phyloP scores from a whole-genome alignment of 2,113 vertebrate species.

The Rhineura floridana region DNA sequence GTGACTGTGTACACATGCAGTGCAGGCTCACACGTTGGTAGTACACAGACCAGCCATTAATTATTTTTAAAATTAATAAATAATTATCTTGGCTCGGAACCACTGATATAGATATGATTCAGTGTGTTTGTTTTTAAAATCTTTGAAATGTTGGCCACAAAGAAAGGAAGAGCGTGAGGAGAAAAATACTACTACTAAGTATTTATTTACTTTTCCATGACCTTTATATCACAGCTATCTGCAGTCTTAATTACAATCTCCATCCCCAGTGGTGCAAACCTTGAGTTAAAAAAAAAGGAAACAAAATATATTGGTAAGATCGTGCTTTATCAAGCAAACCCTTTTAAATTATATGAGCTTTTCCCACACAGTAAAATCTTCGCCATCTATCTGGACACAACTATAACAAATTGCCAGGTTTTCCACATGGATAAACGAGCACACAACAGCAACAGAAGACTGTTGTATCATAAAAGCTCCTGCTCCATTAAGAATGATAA shows the following conservation, averaged over 20 bases:
- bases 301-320: background rate
- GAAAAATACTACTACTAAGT: background rate
- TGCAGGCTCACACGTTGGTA: too few relatives aligned
- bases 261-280: too few relatives aligned
- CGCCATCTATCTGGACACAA: background rate
- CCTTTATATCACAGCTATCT: background rate
- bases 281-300: too few relatives aligned
- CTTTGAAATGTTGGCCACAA: too few relatives aligned
- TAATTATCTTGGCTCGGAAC: too few relatives aligned
- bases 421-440: background rate
- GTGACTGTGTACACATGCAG: too few relatives aligned
- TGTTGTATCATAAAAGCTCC: background rate
- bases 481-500: background rate
- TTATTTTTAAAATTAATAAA: too few relatives aligned
- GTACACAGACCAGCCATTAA: too few relatives aligned
- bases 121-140: background rate
- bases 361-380: background rate
- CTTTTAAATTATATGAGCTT: background rate
- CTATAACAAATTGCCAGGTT: background rate
- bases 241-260: too few relatives aligned
- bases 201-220: background rate
- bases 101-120: background rate
- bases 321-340: background rate
- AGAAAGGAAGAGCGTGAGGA: background rate
- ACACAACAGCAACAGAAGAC: conserved; percentile 9